Base-by-base conservation (phyloP, 2,797 vertebrate species). In the Percopsis omiscomaycus region DNA sequence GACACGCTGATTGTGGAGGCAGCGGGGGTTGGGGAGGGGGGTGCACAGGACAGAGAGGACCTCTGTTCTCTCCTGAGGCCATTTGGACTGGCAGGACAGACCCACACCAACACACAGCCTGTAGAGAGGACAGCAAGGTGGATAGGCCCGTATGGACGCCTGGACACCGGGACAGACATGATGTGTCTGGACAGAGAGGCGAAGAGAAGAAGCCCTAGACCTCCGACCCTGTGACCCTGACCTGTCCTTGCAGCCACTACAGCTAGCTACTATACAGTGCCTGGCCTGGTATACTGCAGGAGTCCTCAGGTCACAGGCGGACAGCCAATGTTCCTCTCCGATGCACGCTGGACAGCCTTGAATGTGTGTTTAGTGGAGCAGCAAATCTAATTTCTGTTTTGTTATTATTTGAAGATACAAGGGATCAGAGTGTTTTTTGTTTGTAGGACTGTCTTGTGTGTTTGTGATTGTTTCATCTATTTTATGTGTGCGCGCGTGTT, bases 181-280 rank as follows among this genome's bases (percentile, higher is more conserved):
- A 61, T 37, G 27, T 73, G 50, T 22, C 52, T 70, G 71, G 58
- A 49, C 68, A 51, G 63, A n/a, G 54, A 74, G 55, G 46, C 65
- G 42, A 57, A 61, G 59, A 63, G 64, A 22, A 61, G 66, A 72
- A 69, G 60, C 32, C 79, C 1, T 62, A 73, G 68, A 67, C 73
- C 55, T 80, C 79, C 73, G 59, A 83, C 74, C 82, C 82, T 78
- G 81, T 45, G 30, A 68, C 76, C 67, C 56, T 48, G 66, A 74
- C 72, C 82, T 5, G n/a, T 75, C 68, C 57, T 55, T 74, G 77
- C 56, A 60, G 68, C 73, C 75, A 77, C 86, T 84, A 84, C 49
- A 50, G 69, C 74, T 66, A 42, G 76, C 71, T 79, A 89, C 73
- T 22, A 22, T 22, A 82, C 55, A 80, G 71, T 55, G 75, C 64